Percentiles rank a stretch among this genome's conserved stretches.
Conservation (phyloP, 23 tunicate species). For the Halocynthia roretzi region DNA sequence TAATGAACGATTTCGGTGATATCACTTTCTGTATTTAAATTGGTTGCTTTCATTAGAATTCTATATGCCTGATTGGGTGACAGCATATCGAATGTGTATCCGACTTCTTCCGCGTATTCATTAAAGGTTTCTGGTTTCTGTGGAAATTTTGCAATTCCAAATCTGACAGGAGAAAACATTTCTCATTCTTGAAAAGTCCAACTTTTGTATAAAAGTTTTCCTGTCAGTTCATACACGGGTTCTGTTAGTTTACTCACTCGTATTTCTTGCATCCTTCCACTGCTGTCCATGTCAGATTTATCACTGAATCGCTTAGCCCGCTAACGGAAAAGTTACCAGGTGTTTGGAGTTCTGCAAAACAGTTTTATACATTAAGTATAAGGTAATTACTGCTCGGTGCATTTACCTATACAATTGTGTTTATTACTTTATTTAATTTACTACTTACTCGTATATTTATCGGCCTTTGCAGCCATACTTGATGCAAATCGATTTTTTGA, state of each 20-base stretch:
- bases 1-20: conserved; percentile 18
- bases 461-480: conserved; percentile 32
- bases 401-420: too few species aligned
- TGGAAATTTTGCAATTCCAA: conserved; percentile 11
- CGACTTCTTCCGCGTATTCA: conserved; percentile 7
- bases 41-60: conserved; percentile 63
- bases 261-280: conserved; percentile 52
- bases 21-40: conserved; percentile 56
- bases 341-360: conserved; percentile 46
- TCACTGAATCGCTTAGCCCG: conserved; percentile 50
- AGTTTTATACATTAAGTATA: too few species aligned
- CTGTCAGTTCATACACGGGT: neutral
- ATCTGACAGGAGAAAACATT: neutral
- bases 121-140: conserved; percentile 25
- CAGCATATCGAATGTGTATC: conserved; percentile 22
- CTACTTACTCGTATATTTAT: conserved; percentile 40
- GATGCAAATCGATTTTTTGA: conserved; percentile 53
- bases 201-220: too few species aligned
- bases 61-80: conserved; percentile 37
- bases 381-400: too few species aligned
- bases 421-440: neutral
- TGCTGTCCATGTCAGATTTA: conserved; percentile 51
- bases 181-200: too few species aligned
- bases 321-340: conserved; percentile 61
- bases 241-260: conserved; percentile 25